Percentiles rank a stretch among this genome's conserved stretches.
Conservation (phyloP, 2,888 invertebrate genomes). For the Empis livida region DNA sequence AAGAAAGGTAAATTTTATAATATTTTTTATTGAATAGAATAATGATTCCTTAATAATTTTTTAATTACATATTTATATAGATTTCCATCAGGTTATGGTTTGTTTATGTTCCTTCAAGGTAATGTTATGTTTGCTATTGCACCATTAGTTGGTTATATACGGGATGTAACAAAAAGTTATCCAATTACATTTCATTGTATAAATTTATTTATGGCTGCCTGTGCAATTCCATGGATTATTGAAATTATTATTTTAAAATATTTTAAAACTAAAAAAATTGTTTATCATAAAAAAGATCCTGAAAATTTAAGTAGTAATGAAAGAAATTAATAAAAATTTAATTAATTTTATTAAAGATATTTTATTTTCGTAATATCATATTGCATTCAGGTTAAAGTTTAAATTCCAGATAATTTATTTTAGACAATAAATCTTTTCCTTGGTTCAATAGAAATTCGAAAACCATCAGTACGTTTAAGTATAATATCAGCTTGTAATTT, state of each 20-base stretch:
- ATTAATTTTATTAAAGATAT: no score
- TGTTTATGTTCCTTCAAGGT: conserved; percentile 60
- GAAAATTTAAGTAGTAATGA: no score
- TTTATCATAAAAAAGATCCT: neutral
- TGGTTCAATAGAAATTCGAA: conserved; percentile 52
- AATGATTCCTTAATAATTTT: neutral
- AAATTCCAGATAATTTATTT: no score
- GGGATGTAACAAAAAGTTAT: conserved; percentile 49
- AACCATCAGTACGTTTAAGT: conserved; percentile 59
- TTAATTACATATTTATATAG: conserved; percentile 22
- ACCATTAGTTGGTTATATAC: conserved; percentile 51
- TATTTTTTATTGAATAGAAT: neutral
- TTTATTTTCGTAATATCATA: no score
- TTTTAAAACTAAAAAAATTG: neutral
- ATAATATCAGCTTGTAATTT: conserved; percentile 60
- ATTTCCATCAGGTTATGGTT: conserved; percentile 58
- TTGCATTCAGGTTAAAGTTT: no score
- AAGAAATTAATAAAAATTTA: no score
- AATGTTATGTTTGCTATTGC: conserved; percentile 53
- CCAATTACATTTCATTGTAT: conserved; percentile 52
- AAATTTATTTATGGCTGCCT: conserved; percentile 50
- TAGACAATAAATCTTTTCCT: conserved; percentile 24
- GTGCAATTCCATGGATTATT: conserved; percentile 54
- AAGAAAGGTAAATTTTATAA: conserved; percentile 39
- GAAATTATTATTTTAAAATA: conserved; percentile 37